Base-by-base conservation (phyloP, 2,888 invertebrate genomes). In the Macrosiphum euphorbiae region DNA sequence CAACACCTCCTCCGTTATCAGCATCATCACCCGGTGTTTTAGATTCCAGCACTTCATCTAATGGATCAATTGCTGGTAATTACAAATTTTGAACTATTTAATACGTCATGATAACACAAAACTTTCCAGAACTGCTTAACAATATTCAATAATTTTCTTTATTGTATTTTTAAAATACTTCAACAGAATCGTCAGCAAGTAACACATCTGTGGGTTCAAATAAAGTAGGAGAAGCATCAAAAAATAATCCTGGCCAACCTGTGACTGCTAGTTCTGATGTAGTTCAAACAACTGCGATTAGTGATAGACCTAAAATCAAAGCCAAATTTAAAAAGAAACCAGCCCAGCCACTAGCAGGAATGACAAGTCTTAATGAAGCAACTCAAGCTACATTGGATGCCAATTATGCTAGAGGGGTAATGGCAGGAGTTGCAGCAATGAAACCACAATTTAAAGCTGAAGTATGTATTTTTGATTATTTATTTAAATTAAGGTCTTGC, bases 241-340 rank as follows among this genome's bases (percentile, higher is more conserved):
- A 94, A 61, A 41, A 28, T 86, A 90, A 85, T 13, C 13, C 86
- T 44, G 90, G 94, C 85, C 93, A 94, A 90, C 94, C 90, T 94
- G 95, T 90, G 24, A 90, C 94, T 50, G 78, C 94, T 61, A 94
- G 94, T 94, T 94, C 94, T 87, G 94, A 94, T 87, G 94, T 94
- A 50, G 94, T 94, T 90, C 96, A 97, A 96, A 97, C 97, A 95
- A 97, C 97, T 94, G 97, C 98, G 95, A 97, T 98, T 95, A 98
- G 98, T 96, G 98, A 98, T 96, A 97, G 98, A 95, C 98, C 98
- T 94, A 94, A 94, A 94, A 94, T 94, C n/a, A 94, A 94, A 90
- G 94, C 94, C 1, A 94, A 94, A 86, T 94, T 94, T 86, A 94
- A 94, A 90, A 94, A 94, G 86, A 94, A 94, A 94, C 86, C 94